Base-by-base conservation (phyloP, 1,140 invertebrate species). In the Heliconius nattereri region DNA sequence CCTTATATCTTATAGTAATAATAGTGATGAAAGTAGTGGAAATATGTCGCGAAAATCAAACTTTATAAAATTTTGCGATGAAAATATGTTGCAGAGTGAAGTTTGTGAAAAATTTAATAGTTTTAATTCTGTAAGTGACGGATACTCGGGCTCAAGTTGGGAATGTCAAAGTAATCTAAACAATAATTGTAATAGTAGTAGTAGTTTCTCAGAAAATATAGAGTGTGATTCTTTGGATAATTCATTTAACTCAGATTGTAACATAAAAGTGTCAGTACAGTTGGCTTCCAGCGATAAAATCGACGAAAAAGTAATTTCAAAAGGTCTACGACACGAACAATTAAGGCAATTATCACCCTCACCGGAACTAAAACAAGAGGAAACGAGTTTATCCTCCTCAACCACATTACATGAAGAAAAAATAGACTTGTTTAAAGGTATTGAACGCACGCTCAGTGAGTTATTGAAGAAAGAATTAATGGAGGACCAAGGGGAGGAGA, bases 381-480 rank as follows among this genome's bases (percentile, higher is more conserved):
- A 82, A 79, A 77, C 82, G 78, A 85, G 83, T 80, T 74, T 77
- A 75, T 60, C 79, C 52, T 72, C 79, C 71, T 78, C 75, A 75
- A 75, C 85, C 80, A 76, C 82, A 74, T 71, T 84, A 75, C 26
- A 82, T 60, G 79, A 81, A 76, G 91, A 91, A 90, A 93, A 94
- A 91, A 93, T 94, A 83, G 94, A 95, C 87, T 85, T 95, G 83
- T 93, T 95, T 81, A 95, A 94, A 94, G 94, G 94, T 86, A 95
- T 95, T 81, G 94, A 95, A 89, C 94, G 93, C 77, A 94, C 92
- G 84, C 92, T 95, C 71, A 94, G 93, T 88, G 94, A 95, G 89
- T 89, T 95, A 88, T 92, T 95, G 85, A 95, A 94, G 87, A 95
- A 95, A 93, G 94, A 95, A 91, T 92, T 93, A 88, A 84, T 93